phyloP scores from a whole-genome alignment of 2,888 invertebrate genomes.

The Aradus depressus region DNA sequence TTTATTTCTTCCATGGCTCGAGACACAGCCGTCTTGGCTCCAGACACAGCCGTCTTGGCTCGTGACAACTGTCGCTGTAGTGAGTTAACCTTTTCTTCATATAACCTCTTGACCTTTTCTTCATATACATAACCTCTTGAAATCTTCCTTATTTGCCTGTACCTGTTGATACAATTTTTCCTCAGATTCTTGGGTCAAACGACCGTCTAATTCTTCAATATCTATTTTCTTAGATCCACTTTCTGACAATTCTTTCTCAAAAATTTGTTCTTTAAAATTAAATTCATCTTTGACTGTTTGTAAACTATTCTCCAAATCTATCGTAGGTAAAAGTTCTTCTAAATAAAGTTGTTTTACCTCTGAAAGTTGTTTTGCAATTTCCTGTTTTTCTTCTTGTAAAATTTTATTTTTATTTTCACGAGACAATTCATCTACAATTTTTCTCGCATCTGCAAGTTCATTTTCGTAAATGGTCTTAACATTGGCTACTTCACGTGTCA shows the following conservation, averaged over 20 bases:
- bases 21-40: too few relatives aligned
- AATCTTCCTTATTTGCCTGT: slow-evolving; percentile 83
- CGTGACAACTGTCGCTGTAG: slow-evolving; percentile 60
- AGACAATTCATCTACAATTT: slow-evolving; percentile 81
- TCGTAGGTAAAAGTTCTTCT: slow-evolving; percentile 82
- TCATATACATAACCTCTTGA: too few relatives aligned
- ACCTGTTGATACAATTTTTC: slow-evolving; percentile 81
- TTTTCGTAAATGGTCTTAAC: slow-evolving; percentile 86
- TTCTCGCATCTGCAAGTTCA: slow-evolving; percentile 82
- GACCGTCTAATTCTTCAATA: slow-evolving; percentile 90
- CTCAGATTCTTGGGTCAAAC: slow-evolving; percentile 87
- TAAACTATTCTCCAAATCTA: slow-evolving; percentile 86
- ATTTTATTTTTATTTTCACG: slow-evolving; percentile 84
- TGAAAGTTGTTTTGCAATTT: slow-evolving; percentile 63
- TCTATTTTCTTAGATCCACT: slow-evolving; percentile 40
- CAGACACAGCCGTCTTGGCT: slow-evolving; percentile 58
- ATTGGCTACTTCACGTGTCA: slow-evolving; percentile 77
- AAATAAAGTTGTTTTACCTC: slow-evolving; percentile 80
- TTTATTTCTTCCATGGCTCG: slow-evolving; percentile 75
- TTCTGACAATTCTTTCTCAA: slow-evolving; percentile 44
- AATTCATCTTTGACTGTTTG: slow-evolving; percentile 86
- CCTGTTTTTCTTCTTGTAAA: slow-evolving; percentile 64
- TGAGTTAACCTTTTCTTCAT: slow-evolving; percentile 64
- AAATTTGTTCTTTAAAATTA: slow-evolving; percentile 71
- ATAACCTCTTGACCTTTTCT: slow-evolving; percentile 78